Base-by-base conservation (phyloP, 2,888 invertebrate species). In the Ormyrus pomaceus region DNA sequence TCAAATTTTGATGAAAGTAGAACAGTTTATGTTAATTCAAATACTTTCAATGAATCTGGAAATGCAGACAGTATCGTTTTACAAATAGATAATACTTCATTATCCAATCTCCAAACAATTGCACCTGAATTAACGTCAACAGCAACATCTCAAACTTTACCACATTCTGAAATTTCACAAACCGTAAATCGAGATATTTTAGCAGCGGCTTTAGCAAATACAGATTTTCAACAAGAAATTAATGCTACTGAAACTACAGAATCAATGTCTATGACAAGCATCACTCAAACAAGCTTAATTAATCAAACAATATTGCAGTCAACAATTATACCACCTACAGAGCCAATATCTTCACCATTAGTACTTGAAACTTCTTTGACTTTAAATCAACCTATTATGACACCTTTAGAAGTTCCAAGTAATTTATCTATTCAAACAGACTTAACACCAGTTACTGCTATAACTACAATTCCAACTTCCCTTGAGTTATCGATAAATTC, bases 381-480 rank as follows among this genome's bases (percentile, higher is more conserved):
- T 10, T 91, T 96, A 13, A 93, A 95, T 87, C 95, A 95, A 89
- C 95, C 96, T 0, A 96, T 96, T 73, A 96, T 96, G 96, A 95
- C 96, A 1, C 95, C 96, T 0, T 91, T 95, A 48, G 96, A 96
- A 89, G 93, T 95, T 46, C 95, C 95, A 6, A 92, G 92, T 56
- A 94, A 82, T 80, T 77, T 89, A 87, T 86, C 91, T 83, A 82
- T 91, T 87, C 88, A 91, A 76, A 83, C 92, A 86, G 87, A 92
- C 86, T 61, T 85, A 6, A 84, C 90, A 87, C 73, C 87, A 48
- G 73, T 93, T 56, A 83, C 87, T 48, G 84, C 87, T 70, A 91
- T 92, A 45, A 91, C 92, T 74, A 90, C 91, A 62, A 93, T 95
- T 34, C 94, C 95, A 45, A 93, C 95, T 10, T 95, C 95, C 1